Evolutionary conservation across 2,113 vertebrate genomes (phyloP).

Genomic region (Sapayoa aenigma): DNA sequence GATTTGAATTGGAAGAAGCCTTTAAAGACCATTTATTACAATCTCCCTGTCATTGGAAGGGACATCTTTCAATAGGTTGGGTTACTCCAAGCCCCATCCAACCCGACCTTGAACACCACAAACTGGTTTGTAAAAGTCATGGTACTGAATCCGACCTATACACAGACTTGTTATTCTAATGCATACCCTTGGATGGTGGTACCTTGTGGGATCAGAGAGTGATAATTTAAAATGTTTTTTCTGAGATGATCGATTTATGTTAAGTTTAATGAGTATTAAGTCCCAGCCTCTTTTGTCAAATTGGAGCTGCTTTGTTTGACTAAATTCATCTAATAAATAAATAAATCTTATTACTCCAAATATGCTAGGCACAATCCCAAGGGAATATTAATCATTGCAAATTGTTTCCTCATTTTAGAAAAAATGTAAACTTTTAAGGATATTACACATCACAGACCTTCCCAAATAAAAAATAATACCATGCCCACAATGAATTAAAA

Average conservation of each 20-base stretch:
- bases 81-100: background rate
- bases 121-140: background rate
- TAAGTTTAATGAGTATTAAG: background rate
- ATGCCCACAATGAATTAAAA: background rate
- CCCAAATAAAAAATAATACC: background rate
- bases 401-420: background rate
- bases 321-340: conserved; percentile 5
- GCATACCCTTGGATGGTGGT: background rate
- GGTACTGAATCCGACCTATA: background rate
- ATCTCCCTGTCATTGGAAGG: background rate
- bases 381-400: background rate
- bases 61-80: background rate
- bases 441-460: background rate
- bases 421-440: background rate
- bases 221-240: background rate
- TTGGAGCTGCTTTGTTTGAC: background rate
- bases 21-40: background rate
- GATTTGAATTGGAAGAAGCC: background rate
- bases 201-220: background rate
- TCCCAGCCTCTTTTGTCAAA: background rate
- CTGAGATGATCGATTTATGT: background rate
- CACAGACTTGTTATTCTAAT: background rate
- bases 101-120: background rate
- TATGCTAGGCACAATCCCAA: background rate
- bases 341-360: background rate